A percentile compares a stretch with the other conserved stretches of the same genome.
phyloP scores from a whole-genome alignment of 1,140 invertebrate species.

The Drosophila simulans region DNA sequence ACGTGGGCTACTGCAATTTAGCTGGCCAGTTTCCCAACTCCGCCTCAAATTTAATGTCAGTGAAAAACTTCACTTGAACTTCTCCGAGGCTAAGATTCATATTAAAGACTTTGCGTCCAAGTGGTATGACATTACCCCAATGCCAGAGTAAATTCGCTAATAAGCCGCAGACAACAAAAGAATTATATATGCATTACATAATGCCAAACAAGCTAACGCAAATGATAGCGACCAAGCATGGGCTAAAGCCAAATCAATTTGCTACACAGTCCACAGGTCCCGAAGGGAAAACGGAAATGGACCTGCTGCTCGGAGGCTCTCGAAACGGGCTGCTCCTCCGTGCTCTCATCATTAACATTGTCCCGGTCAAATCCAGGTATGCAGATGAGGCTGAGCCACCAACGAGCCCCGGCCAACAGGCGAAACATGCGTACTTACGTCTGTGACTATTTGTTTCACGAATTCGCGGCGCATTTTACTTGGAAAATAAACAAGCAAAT shows the following conservation, averaged over 20 bases:
- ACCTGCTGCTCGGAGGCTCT: conserved; percentile 8
- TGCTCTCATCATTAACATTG: conserved; percentile 80
- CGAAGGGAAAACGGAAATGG: conserved; percentile 68
- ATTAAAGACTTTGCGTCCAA: conserved; percentile 11
- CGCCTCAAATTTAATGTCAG: conserved; percentile 65
- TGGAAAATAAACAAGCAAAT: conserved; percentile 49
- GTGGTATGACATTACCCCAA: conserved; percentile 68
- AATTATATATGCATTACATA: conserved; percentile 77
- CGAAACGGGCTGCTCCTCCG: conserved; percentile 8
- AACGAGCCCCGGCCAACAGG: conserved; percentile 36
- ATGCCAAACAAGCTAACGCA: conserved; percentile 56
- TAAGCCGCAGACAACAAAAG: conserved; percentile 76
- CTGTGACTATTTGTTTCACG: conserved; percentile 78
- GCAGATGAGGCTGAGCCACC: conserved; percentile 66
- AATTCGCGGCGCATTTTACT: conserved; percentile 74
- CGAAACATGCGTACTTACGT: conserved; percentile 74
- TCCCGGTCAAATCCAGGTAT: conserved; percentile 61
- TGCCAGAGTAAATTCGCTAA: conserved; percentile 69
- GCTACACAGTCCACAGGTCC: conserved; percentile 47
- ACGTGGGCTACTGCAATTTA: conserved; percentile 58
- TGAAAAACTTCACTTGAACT: conserved; percentile 42
- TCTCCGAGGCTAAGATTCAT: conserved; percentile 4
- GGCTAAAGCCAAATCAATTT: conserved; percentile 68
- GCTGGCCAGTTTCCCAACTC: conserved; percentile 29
- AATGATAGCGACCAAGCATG: conserved; percentile 28